Base-by-base conservation (phyloP, 2,797 vertebrate species). In the Smutsia temminckii region DNA sequence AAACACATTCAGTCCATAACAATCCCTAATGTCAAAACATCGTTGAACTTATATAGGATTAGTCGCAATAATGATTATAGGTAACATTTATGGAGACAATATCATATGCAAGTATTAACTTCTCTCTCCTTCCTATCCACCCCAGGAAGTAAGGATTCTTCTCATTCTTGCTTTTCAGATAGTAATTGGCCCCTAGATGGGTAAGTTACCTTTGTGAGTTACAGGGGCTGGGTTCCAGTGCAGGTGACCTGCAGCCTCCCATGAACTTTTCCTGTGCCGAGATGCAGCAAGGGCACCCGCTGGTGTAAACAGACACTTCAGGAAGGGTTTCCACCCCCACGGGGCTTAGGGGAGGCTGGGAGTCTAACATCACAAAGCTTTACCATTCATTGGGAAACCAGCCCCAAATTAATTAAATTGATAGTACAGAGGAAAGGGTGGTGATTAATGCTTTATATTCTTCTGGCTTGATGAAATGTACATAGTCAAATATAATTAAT, bases 381-480 rank as follows among this genome's bases (percentile, higher is more conserved):
- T 53, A 11, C 34, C n/a, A 42, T 37, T 49, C 55, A 25, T 23
- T 32, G 13, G 29, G 80, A 90, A 92, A 68, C 37, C 85, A 64
- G 42, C 57, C 66, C 49, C 83, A 21, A 81, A 79, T 93, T 91
- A 89, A 93, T 94, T 89, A 79, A 89, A 86, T 68, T 71, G 78
- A 89, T 80, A 71, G 46, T 25, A 85, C 18, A 55, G 64, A 57
- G 55, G 71, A 91, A 66, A 64, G 1, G 8, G 37, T 55, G 42
- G 55, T 74, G 86, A 89, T 68, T n/a, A 86, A 53, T 4, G 49
- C 7, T 55, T 88, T 75, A 66, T 37, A 49, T 53, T 72, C 80
- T 86, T 57, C 49, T 6, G 27, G 68, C 81, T 89, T 87, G 87
- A 83, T 66, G 83, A 88, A 85, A 63, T 71, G 32, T 40, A 42